These are phyloP conservation scores for Capitella teleta DNA, from an alignment of 1,140 invertebrate species.

Conservation along the genomic window DNA sequence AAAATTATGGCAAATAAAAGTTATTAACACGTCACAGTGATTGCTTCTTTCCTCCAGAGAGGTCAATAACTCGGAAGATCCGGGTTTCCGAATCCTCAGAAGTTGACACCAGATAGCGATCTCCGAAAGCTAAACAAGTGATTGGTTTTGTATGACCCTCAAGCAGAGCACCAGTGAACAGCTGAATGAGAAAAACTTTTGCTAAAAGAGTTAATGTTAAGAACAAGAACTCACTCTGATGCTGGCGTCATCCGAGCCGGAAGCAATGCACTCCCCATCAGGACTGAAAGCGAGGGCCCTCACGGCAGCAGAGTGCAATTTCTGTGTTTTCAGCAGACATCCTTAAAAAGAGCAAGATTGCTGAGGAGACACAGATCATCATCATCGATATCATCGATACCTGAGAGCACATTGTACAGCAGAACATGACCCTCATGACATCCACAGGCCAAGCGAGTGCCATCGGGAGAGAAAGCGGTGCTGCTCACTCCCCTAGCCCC, in stretches of 20 bases:
- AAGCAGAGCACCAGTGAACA: neutral
- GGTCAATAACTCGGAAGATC: neutral
- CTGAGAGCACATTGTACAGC: slow-evolving; percentile 25
- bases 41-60: neutral
- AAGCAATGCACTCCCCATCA: neutral
- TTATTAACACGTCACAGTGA: neutral
- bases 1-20: too few relatives aligned
- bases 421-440: slow-evolving; percentile 31
- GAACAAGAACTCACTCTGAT: neutral
- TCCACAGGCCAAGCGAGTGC: slow-evolving; percentile 26
- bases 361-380: neutral
- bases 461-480: too few relatives aligned
- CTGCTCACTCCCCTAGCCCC: too few relatives aligned
- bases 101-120: neutral
- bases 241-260: neutral
- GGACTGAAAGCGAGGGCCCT: neutral
- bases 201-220: neutral
- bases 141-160: neutral
- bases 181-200: neutral
- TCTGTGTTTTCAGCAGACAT: neutral
- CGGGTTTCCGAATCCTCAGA: neutral
- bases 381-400: slow-evolving; percentile 14
- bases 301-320: neutral
- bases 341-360: neutral
- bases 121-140: neutral